A percentile compares a stretch with the other conserved stretches of the same genome.
Conservation (phyloP, 2,888 invertebrate genomes). For the Megaustenia siamemsis region DNA sequence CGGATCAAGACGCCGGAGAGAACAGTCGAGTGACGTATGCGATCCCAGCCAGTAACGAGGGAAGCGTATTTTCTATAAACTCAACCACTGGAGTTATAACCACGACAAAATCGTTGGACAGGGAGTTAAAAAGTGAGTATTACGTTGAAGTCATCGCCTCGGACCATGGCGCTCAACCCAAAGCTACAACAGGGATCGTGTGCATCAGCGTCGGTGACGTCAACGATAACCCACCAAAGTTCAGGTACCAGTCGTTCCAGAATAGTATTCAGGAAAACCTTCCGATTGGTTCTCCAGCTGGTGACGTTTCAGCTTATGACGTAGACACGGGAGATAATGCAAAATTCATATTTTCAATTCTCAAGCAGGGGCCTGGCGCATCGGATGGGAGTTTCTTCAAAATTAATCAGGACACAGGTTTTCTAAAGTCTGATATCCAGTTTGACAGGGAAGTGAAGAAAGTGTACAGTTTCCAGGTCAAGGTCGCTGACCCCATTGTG, state of each 20-base stretch:
- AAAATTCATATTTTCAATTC: conserved; percentile 81
- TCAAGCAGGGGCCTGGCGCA: conserved; percentile 33
- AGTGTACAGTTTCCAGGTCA: conserved; percentile 90
- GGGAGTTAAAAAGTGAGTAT: conserved; percentile 87
- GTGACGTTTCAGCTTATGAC: conserved; percentile 94
- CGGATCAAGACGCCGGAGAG: conserved; percentile 90
- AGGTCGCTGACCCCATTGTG: conserved; percentile 88
- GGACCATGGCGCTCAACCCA: conserved; percentile 66
- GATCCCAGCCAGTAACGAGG: neutral
- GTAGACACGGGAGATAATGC: conserved; percentile 94
- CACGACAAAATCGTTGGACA: conserved; percentile 90
- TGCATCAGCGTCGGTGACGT: conserved; percentile 84
- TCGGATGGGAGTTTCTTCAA: conserved; percentile 82
- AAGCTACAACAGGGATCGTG: conserved; percentile 85
- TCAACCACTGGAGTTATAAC: conserved; percentile 89
- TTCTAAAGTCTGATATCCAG: conserved; percentile 90
- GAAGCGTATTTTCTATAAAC: conserved; percentile 89
- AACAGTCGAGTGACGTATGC: conserved; percentile 84
- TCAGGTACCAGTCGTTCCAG: conserved; percentile 88
- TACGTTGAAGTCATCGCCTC: conserved; percentile 84
- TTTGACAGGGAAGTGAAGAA: conserved; percentile 91
- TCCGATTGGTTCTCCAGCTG: conserved; percentile 91
- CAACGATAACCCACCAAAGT: conserved; percentile 87
- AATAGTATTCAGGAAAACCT: conserved; percentile 93
- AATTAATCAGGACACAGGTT: conserved; percentile 87